These are phyloP conservation scores for Atlantisia rogersi DNA, from an alignment of 2,113 vertebrate genomes.

Conservation along the genomic window DNA sequence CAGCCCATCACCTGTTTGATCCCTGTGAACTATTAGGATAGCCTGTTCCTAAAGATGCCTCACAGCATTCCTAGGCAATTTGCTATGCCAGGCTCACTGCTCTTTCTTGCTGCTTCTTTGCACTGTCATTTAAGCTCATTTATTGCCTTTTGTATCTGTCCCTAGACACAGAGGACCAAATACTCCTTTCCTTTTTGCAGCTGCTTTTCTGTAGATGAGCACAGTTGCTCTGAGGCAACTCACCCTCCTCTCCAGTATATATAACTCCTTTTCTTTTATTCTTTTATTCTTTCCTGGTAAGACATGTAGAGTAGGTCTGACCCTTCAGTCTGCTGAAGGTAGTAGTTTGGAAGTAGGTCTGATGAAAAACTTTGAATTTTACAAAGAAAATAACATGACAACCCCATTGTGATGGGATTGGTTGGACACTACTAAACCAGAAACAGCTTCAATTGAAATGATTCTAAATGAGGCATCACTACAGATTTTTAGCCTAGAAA, in stretches of 20 bases:
- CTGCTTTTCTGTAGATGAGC: not conserved
- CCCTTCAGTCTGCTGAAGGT: not conserved
- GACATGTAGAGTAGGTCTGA: not conserved
- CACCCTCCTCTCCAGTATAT: not conserved
- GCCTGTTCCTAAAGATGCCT: not conserved
- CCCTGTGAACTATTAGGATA: not conserved
- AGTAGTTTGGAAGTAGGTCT: not conserved
- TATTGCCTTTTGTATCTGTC: not conserved
- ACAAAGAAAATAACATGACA: not conserved
- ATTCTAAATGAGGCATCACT: not conserved
- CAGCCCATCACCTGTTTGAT: accelerated
- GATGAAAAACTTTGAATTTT: not conserved
- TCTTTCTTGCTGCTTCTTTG: not conserved
- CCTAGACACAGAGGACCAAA: not conserved
- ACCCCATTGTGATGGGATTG: not conserved
- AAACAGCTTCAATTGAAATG: not conserved
- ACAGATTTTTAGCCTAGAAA: not conserved
- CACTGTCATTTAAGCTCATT: not conserved
- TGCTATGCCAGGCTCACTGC: not conserved
- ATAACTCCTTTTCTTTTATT: not conserved
- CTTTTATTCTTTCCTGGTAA: not conserved
- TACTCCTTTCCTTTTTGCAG: not conserved
- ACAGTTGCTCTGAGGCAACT: not conserved
- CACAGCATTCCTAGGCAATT: not conserved
- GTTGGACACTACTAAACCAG: not conserved